These are phyloP conservation scores for Lethrus apterus DNA, from an alignment of 1,140 invertebrate species.

Conservation along the genomic window DNA sequence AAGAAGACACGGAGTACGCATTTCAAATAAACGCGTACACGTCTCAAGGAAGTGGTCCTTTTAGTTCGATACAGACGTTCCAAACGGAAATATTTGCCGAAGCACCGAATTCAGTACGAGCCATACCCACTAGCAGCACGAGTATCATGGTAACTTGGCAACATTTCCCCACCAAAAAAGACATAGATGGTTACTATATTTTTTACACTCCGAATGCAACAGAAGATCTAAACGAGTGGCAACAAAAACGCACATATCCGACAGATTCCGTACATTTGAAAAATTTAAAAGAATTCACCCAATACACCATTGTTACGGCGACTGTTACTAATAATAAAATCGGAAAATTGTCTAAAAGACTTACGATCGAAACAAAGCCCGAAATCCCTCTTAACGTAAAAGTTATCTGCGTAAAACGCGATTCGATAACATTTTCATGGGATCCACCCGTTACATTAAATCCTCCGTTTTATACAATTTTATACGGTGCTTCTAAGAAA, in stretches of 20 bases:
- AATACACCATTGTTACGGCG: slow-evolving; percentile 88
- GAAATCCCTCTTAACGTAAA: slow-evolving; percentile 81
- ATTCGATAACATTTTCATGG: slow-evolving; percentile 88
- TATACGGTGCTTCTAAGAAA: slow-evolving; percentile 88
- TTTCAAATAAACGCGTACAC: no score
- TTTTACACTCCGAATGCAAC: slow-evolving; percentile 92
- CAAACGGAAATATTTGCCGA: no score
- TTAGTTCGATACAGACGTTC: no score
- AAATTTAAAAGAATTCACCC: slow-evolving; percentile 81
- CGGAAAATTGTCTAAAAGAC: slow-evolving; percentile 65
- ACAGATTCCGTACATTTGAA: slow-evolving; percentile 85
- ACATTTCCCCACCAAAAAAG: slow-evolving; percentile 67
- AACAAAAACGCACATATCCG: slow-evolving; percentile 71
- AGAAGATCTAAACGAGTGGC: slow-evolving; percentile 87
- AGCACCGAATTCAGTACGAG: slow-evolving; percentile 84
- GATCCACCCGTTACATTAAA: slow-evolving; percentile 82
- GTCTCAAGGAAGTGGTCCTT: no score
- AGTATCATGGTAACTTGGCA: slow-evolving; percentile 91
- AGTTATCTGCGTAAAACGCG: slow-evolving; percentile 81
- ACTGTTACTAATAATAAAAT: slow-evolving; percentile 67
- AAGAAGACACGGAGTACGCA: no score
- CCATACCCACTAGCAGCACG: slow-evolving; percentile 85
- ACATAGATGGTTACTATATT: slow-evolving; percentile 83
- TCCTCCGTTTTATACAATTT: slow-evolving; percentile 83
- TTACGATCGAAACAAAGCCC: slow-evolving; percentile 79